Base-by-base conservation (phyloP, 2,797 vertebrate genomes). In the Tarsius wallacei region DNA sequence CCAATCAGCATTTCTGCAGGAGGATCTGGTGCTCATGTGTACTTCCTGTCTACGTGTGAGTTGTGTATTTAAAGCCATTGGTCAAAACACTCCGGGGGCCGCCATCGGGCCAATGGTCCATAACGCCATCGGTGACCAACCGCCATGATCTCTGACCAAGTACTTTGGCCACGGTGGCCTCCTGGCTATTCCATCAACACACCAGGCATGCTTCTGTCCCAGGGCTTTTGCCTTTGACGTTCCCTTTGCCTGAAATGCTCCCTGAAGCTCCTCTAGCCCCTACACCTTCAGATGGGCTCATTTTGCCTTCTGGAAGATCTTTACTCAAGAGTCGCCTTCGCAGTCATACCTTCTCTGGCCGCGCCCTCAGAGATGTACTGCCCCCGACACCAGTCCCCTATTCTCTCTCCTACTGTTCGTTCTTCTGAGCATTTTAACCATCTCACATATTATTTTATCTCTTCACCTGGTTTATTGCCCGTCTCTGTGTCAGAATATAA, bases 91-190 rank as follows among this genome's bases (percentile, higher is more conserved):
- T 83, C n/a, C 33, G n/a, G n/a, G 15, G 12, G 2, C 57, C 22
- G 13, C 17, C 0, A 8, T 57, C 64, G 21, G 22, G 21, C 16
- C 16, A 9, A 2, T 17, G 55, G 73, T 17, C 47, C 36, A 0
- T 0, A n/a, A 53, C 21, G 49, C 74, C 49, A 14, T 31, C 49
- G 31, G 9, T 8, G 19, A 78, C 33, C 12, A n/a, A n/a, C n/a
- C n/a, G n/a, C n/a, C n/a, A n/a, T n/a, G n/a, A n/a, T 15, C 19
- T 55, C 51, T 33, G 51, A 55, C 31, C 12, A 22, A 28, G 21
- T 11, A 24, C 31, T 59, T 36, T 7, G 17, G 42, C 33, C 16
- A 9, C 5, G 13, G 66, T 42, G n/a, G n/a, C 15, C 66, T 61
- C 70, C 7, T 49, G 36, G 28, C 28, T 61, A 11, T 49, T n/a